These are phyloP conservation scores for Bombus waltoni DNA, from an alignment of 1,140 invertebrate species.

Conservation along the genomic window DNA sequence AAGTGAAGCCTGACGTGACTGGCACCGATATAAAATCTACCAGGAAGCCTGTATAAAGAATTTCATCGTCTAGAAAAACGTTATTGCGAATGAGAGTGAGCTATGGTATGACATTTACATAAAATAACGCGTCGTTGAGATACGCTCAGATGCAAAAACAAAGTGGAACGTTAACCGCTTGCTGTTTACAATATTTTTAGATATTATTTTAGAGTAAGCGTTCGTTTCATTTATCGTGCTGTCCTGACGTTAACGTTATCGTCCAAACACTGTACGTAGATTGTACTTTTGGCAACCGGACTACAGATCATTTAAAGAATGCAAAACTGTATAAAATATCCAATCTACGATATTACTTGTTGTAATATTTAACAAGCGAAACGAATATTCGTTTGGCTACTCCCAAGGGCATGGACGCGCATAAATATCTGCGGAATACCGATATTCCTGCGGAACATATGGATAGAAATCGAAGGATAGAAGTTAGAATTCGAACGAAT, in stretches of 20 bases:
- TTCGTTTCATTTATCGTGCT: too few relatives aligned
- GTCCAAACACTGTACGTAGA: too few relatives aligned
- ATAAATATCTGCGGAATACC: too few relatives aligned
- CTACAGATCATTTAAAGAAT: not conserved
- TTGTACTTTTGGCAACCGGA: too few relatives aligned
- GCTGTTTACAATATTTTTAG: too few relatives aligned
- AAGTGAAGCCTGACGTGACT: slow-evolving; percentile 96
- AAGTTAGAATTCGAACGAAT: not conserved
- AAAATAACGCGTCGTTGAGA: not conserved
- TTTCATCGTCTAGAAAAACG: not conserved
- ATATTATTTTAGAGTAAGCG: too few relatives aligned
- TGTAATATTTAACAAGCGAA: too few relatives aligned
- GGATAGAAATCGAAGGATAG: not conserved
- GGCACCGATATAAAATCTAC: slow-evolving; percentile 96
- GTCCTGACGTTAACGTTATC: too few relatives aligned
- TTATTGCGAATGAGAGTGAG: not conserved
- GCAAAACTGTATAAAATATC: not conserved
- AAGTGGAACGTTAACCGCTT: not conserved
- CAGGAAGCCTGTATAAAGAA: slow-evolving; percentile 89
- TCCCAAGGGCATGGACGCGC: too few relatives aligned
- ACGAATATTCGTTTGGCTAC: too few relatives aligned
- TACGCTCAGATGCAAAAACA: not conserved
- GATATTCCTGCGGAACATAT: not conserved
- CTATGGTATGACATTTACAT: not conserved
- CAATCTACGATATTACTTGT: too few relatives aligned